A percentile compares a stretch with the other conserved stretches of the same genome.
Conservation (phyloP, 1,140 invertebrate genomes). For the Daktulosphaira vitifoliae region DNA sequence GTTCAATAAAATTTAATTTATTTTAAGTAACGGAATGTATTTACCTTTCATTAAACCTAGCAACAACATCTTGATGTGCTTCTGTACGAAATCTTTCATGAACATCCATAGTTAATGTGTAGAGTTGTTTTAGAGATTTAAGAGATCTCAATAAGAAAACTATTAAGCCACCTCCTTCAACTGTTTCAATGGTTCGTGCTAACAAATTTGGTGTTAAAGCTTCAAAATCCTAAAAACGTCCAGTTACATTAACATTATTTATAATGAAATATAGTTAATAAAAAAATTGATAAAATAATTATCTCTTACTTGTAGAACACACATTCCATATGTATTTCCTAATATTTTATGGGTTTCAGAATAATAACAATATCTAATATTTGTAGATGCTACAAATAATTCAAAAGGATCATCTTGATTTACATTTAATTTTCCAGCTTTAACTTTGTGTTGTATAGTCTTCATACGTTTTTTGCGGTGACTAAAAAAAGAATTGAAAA, state of each 20-base stretch:
- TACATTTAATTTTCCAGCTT: conserved; percentile 77
- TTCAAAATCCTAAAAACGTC: conserved; percentile 86
- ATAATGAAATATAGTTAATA: background rate
- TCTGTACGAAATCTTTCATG: conserved; percentile 92
- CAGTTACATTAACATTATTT: conserved; percentile 15
- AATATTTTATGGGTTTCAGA: conserved; percentile 95
- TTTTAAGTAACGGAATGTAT: too few relatives aligned
- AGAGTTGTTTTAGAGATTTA: conserved; percentile 85
- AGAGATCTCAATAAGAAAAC: conserved; percentile 76
- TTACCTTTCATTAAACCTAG: conserved; percentile 91
- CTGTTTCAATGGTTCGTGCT: conserved; percentile 95
- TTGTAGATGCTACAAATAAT: conserved; percentile 89
- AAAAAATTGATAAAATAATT: background rate
- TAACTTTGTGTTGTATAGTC: conserved; percentile 74
- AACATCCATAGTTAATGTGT: conserved; percentile 97
- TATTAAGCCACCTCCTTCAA: conserved; percentile 94
- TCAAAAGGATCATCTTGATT: conserved; percentile 97
- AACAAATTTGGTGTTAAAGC: conserved; percentile 96
- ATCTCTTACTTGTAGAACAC: conserved; percentile 72
- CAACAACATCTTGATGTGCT: conserved; percentile 82
- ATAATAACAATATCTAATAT: conserved; percentile 97
- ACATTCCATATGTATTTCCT: conserved; percentile 96
- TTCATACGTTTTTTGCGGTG: conserved; percentile 91
- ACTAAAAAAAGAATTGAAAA: conserved; percentile 47
- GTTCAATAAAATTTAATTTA: too few relatives aligned